phyloP scores from a whole-genome alignment of 2,888 invertebrate species.

The Thyatira batis region DNA sequence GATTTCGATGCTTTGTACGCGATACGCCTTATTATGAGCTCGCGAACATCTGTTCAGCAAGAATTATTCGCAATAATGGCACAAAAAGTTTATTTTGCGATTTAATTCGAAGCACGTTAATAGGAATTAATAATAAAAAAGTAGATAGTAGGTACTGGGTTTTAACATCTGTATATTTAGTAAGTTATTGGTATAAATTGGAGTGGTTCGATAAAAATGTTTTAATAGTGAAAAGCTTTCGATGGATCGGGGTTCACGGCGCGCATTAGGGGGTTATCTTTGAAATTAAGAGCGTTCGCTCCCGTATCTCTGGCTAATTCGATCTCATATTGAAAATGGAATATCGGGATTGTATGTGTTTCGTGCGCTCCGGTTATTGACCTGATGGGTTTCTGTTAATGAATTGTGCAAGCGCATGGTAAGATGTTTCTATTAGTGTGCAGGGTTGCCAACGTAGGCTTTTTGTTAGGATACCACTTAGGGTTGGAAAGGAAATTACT shows the following conservation, averaged over 20 bases:
- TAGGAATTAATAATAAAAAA: conserved; percentile 12
- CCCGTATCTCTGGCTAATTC: conserved; percentile 66
- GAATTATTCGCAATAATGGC: conserved; percentile 69
- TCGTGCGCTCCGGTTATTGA: conserved; percentile 69
- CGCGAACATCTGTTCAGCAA: conserved; percentile 75
- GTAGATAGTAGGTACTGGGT: background rate
- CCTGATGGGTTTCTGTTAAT: conserved; percentile 60
- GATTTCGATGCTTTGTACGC: conserved; percentile 79
- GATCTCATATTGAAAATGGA: conserved; percentile 64
- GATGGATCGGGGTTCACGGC: conserved; percentile 52
- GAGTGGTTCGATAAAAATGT: conserved; percentile 19
- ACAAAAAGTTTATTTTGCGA: conserved; percentile 58
- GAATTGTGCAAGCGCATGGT: conserved; percentile 66
- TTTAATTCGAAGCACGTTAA: conserved; percentile 47
- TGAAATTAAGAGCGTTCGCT: conserved; percentile 67
- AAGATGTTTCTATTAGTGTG: conserved; percentile 60
- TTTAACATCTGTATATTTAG: background rate
- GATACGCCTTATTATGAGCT: conserved; percentile 80
- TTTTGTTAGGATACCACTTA: no score
- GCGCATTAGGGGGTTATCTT: conserved; percentile 74
- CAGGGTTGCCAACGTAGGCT: conserved; percentile 28
- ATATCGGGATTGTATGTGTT: conserved; percentile 16
- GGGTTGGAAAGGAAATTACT: no score
- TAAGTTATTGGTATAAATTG: background rate
- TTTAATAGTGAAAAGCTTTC: conserved; percentile 45